These are phyloP conservation scores for Pollicipes pollicipes DNA, from an alignment of 1,140 invertebrate genomes.

Conservation along the genomic window DNA sequence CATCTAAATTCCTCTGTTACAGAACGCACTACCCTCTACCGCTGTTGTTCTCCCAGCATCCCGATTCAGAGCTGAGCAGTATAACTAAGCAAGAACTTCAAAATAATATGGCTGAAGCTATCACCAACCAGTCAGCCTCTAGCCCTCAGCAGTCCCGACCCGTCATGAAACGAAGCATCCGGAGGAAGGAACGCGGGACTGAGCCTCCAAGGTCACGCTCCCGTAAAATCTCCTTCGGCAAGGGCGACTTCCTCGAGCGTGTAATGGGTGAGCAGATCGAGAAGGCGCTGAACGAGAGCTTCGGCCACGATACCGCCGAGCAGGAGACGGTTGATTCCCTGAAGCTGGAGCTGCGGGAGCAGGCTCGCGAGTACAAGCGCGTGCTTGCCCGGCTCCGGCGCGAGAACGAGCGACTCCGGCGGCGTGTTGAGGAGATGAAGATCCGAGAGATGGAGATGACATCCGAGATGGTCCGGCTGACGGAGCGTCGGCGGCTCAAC, in stretches of 20 bases:
- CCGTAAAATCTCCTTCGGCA: background rate
- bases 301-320: background rate
- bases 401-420: background rate
- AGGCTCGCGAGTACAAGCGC: background rate
- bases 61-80: background rate
- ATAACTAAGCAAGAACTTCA: background rate
- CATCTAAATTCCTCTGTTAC: background rate
- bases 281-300: background rate
- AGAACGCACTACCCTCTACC: background rate
- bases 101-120: background rate
- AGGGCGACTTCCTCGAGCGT: background rate
- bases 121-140: too few species aligned
- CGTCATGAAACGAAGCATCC: background rate
- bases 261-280: background rate
- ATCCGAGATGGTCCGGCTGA: background rate
- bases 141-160: background rate
- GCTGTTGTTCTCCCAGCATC: background rate
- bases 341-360: background rate
- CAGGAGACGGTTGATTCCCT: background rate
- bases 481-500: background rate
- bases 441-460: background rate
- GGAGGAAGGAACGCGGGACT: background rate
- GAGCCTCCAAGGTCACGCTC: background rate
- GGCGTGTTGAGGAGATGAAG: background rate
- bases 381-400: background rate